phyloP scores from a whole-genome alignment of 2,113 vertebrate genomes.

The Phycodurus eques region DNA sequence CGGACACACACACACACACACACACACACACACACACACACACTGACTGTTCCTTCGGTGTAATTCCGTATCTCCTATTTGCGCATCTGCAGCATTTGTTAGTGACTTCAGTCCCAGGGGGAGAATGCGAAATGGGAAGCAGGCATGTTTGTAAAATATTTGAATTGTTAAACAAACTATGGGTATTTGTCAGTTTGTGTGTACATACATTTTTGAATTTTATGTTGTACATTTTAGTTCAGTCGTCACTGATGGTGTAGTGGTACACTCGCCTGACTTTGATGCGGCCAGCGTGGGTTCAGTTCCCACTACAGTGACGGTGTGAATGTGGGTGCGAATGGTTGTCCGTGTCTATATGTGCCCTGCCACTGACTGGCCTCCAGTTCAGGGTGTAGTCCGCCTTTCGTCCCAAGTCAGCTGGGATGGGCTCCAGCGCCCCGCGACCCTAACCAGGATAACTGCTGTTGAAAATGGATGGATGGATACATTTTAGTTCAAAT shows the following conservation, averaged over 20 bases:
- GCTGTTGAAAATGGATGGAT: no score
- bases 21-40: slow-evolving; percentile 7
- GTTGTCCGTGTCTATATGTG: no score
- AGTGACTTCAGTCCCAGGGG: slow-evolving; percentile 22
- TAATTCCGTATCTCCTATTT: slow-evolving; percentile 21
- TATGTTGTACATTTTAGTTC: not conserved
- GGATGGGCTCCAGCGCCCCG: no score
- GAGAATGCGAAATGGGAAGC: slow-evolving; percentile 8
- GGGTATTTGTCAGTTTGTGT: not conserved
- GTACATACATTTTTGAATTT: not conserved
- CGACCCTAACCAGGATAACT: no score
- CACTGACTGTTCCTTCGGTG: not conserved
- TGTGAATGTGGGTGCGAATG: no score
- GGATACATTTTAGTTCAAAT: not conserved
- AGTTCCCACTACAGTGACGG: no score
- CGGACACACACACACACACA: slow-evolving; percentile 6
- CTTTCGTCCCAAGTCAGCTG: no score
- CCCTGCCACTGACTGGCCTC: no score
- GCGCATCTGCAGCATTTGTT: slow-evolving; percentile 28
- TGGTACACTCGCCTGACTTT: no score
- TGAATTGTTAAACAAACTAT: slow-evolving; percentile 20
- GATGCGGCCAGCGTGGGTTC: no score
- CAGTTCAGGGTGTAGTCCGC: no score
- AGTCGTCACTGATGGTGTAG: no score
- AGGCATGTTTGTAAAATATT: slow-evolving; percentile 2